These are phyloP conservation scores for Phyllotreta striolata DNA, from an alignment of 2,888 invertebrate species.

Conservation along the genomic window DNA sequence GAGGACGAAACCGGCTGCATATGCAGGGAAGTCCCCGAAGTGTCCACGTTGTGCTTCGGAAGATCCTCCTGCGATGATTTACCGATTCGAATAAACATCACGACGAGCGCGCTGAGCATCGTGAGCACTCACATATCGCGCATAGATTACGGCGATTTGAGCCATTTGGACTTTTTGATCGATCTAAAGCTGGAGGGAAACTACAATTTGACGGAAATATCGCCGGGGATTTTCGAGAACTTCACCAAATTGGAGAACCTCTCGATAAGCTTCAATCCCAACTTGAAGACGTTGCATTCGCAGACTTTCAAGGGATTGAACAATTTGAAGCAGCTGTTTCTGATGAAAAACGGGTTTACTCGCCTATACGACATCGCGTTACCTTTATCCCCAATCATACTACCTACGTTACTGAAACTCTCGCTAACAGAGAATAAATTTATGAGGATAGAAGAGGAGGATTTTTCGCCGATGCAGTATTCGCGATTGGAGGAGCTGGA, in stretches of 20 bases:
- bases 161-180: slow-evolving; percentile 58
- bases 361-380: slow-evolving; percentile 61
- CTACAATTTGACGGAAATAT: slow-evolving; percentile 62
- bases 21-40: slow-evolving; percentile 61
- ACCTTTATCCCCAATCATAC: slow-evolving; percentile 58
- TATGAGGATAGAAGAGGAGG: slow-evolving; percentile 59
- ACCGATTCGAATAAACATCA: slow-evolving; percentile 62
- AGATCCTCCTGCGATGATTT: slow-evolving; percentile 64
- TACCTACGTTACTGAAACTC: slow-evolving; percentile 63
- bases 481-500: slow-evolving; percentile 62
- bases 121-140: slow-evolving; percentile 63
- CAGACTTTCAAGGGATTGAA: slow-evolving; percentile 64
- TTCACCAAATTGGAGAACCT: slow-evolving; percentile 63
- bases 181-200: slow-evolving; percentile 66
- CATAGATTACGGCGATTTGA: slow-evolving; percentile 61
- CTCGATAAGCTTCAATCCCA: slow-evolving; percentile 66
- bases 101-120: slow-evolving; percentile 61
- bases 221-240: slow-evolving; percentile 62
- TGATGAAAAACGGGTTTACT: slow-evolving; percentile 67
- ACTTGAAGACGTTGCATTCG: slow-evolving; percentile 60
- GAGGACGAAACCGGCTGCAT: slow-evolving; percentile 59
- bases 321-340: slow-evolving; percentile 62
- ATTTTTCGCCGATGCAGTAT: slow-evolving; percentile 63
- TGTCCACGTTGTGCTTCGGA: slow-evolving; percentile 65
- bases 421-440: slow-evolving; percentile 67